These are phyloP conservation scores for Portevinia maculata DNA, from an alignment of 2,888 invertebrate genomes.

Conservation along the genomic window DNA sequence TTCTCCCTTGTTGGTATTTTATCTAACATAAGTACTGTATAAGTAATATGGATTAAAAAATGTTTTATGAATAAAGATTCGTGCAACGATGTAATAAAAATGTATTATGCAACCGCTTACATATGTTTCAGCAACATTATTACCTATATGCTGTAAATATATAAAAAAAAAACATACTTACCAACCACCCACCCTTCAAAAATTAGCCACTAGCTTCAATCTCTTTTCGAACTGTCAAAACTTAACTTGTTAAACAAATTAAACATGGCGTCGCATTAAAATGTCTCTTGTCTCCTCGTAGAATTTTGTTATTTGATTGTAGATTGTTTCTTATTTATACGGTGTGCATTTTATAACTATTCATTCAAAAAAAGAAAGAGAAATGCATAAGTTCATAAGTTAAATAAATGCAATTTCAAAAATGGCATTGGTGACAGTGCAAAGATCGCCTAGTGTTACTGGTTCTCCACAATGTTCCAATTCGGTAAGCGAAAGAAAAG, in stretches of 20 bases:
- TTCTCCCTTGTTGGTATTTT: too few species aligned
- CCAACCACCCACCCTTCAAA: constrained; percentile 12
- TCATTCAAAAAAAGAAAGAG: constrained; percentile 47
- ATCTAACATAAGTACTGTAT: too few species aligned
- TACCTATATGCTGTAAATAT: neutral
- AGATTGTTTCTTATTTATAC: constrained; percentile 72
- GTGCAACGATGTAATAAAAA: too few species aligned
- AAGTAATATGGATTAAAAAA: too few species aligned
- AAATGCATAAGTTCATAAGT: constrained; percentile 65
- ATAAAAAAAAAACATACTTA: neutral
- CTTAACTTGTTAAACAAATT: constrained; percentile 70
- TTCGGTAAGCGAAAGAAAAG: constrained; percentile 79
- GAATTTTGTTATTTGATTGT: constrained; percentile 73
- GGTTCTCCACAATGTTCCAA: constrained; percentile 84
- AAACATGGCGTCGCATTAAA: constrained; percentile 80
- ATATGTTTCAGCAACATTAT: neutral
- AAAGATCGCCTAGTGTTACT: constrained; percentile 88
- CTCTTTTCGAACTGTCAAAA: constrained; percentile 52
- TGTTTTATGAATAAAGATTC: too few species aligned
- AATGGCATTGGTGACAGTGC: constrained; percentile 90
- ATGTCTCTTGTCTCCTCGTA: constrained; percentile 75
- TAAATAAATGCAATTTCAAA: constrained; percentile 70
- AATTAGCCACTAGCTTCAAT: constrained; percentile 38
- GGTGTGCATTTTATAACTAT: constrained; percentile 65
- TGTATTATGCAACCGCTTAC: too few species aligned